These are phyloP conservation scores for Gambelia wislizenii DNA, from an alignment of 2,797 vertebrate species.

Conservation along the genomic window DNA sequence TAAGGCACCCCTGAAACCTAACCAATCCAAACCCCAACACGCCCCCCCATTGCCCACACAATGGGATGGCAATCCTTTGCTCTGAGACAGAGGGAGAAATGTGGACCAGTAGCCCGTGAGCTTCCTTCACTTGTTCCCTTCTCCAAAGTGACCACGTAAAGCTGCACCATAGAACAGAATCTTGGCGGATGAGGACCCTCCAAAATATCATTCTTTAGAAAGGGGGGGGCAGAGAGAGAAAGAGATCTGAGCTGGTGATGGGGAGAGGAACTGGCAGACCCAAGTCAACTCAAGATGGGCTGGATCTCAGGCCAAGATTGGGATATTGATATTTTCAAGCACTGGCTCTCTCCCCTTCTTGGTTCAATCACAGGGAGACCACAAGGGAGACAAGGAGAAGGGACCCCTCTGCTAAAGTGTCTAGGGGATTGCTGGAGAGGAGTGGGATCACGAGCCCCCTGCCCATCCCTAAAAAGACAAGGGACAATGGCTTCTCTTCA, in stretches of 20 bases:
- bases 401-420: not conserved
- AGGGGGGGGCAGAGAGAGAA: not conserved
- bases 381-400: no score
- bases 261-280: not conserved
- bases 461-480: not conserved
- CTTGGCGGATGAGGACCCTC: not conserved
- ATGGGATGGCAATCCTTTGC: not conserved
- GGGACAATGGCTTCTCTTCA: slow-evolving; percentile 2
- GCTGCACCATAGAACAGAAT: not conserved
- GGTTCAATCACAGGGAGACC: no score
- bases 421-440: not conserved
- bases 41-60: not conserved
- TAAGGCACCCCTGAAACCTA: no score
- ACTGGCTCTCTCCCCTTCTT: no score
- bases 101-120: no score
- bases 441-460: no score
- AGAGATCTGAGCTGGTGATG: not conserved
- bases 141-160: not conserved
- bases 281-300: not conserved
- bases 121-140: not conserved
- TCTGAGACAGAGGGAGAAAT: no score
- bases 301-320: not conserved
- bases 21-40: no score
- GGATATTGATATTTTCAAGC: no score
- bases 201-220: not conserved